Evolutionary conservation across 1,140 invertebrate species (phyloP).

Genomic region (Armadillidium nasatum): DNA sequence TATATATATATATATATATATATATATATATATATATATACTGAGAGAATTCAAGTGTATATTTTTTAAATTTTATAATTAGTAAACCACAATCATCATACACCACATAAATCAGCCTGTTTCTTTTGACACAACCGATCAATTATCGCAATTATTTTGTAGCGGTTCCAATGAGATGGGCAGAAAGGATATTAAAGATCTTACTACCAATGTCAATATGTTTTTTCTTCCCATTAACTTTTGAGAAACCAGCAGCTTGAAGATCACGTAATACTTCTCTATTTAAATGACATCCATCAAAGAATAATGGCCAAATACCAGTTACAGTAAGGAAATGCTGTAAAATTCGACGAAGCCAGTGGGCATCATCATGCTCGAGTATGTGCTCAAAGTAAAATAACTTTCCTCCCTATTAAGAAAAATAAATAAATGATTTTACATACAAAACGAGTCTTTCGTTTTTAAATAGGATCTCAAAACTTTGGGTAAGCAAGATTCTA

Average conservation of each 20-base stretch:
- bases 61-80: too few species aligned
- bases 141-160: constrained; percentile 1
- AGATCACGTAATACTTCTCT: constrained; percentile 9
- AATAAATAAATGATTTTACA: too few species aligned
- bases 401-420: constrained; percentile 45
- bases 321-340: constrained; percentile 10
- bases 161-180: constrained; percentile 24
- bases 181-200: constrained; percentile 7
- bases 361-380: constrained; percentile 26
- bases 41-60: too few species aligned
- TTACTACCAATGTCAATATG: constrained; percentile 9
- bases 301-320: constrained; percentile 25
- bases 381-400: constrained; percentile 48
- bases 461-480: too few species aligned
- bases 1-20: too few species aligned
- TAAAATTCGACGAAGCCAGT: background rate
- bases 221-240: constrained; percentile 6
- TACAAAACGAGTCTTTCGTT: too few species aligned
- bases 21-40: too few species aligned
- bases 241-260: constrained; percentile 22
- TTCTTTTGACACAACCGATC: too few species aligned
- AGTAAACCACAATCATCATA: too few species aligned
- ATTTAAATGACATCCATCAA: constrained; percentile 29
- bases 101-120: too few species aligned
- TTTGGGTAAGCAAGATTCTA: too few species aligned